Base-by-base conservation (phyloP, 1,140 invertebrate species). In the Macrosteles quadrilineatus region DNA sequence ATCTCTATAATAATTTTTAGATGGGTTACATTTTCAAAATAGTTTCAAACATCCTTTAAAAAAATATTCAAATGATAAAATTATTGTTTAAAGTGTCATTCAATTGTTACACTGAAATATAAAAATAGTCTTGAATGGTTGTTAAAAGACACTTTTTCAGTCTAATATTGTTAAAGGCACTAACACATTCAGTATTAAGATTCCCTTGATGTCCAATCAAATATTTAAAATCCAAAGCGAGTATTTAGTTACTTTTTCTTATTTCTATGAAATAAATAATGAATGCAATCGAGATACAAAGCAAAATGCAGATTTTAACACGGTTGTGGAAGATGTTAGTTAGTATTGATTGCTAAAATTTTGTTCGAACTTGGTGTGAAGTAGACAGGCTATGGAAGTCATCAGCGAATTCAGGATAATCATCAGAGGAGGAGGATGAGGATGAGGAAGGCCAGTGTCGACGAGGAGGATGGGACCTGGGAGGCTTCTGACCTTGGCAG, bases 351-450 rank as follows among this genome's bases (percentile, higher is more conserved):
- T 63, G 59, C 59, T 63, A 69, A 43, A 69, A 69, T 50, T 69
- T 69, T 64, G 68, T 69, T 69, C 62, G 40, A 31, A 57, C 36
- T 40, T 69, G 68, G 23, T 50, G 47, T 4, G 55, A 40, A 69
- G 50, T 19, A 47, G 57, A 67, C 31, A 64, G 68, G 47, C 17
- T 21, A 25, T 70, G 63, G 69, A 74, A 71, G 43, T 71, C 69
- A 57, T 73, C 67, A 14, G 69, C 68, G 30, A 71, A 71, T 29
- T 72, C 70, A 1, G 71, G 69, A 68, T 71, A 45, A 12, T 66
- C 47, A 55, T 64, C 66, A 23, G 63, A 59, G 32, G 70, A 73
- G 59, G 70, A 71, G 17, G 72, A 73, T 25, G 70, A 69, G 32
- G 65, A 71, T 4, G 70, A 73, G 32, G 72, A 69, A 14, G 70